These are phyloP conservation scores for Chionodraco myersi DNA, from an alignment of 2,113 vertebrate species.

Conservation along the genomic window DNA sequence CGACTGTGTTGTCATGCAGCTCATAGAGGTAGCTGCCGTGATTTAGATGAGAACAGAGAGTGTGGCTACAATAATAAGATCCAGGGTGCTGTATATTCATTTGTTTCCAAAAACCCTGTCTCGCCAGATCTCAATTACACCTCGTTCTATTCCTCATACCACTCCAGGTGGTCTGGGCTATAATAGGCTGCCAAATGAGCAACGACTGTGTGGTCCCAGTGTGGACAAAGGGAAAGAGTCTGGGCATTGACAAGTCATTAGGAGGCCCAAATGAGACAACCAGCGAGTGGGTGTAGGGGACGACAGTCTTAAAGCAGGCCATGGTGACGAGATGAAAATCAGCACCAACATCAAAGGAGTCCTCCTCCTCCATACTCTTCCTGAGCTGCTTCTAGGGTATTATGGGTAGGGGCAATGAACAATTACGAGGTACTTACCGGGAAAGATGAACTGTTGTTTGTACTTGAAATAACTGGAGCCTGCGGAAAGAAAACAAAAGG, in stretches of 20 bases:
- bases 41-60: slow-evolving; percentile 17
- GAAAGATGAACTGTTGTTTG: slow-evolving; percentile 99
- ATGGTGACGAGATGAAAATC: slow-evolving; percentile 52
- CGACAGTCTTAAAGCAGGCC: slow-evolving; percentile 39
- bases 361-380: slow-evolving; percentile 33
- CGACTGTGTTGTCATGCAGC: neutral
- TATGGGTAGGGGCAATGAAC: slow-evolving; percentile 70
- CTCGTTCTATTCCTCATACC: slow-evolving; percentile 33
- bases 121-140: slow-evolving; percentile 36
- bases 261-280: slow-evolving; percentile 57
- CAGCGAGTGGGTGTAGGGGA: slow-evolving; percentile 50
- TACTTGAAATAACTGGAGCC: slow-evolving; percentile 98
- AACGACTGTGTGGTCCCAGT: slow-evolving; percentile 32
- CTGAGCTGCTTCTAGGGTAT: slow-evolving; percentile 48
- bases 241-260: slow-evolving; percentile 62
- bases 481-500: slow-evolving; percentile 74
- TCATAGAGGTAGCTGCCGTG: slow-evolving; percentile 6
- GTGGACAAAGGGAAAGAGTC: slow-evolving; percentile 48
- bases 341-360: slow-evolving; percentile 72
- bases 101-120: slow-evolving; percentile 33
- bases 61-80: slow-evolving; percentile 17
- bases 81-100: slow-evolving; percentile 20
- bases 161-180: slow-evolving; percentile 38
- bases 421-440: slow-evolving; percentile 85
- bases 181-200: slow-evolving; percentile 62